phyloP scores from a whole-genome alignment of 2,797 vertebrate genomes.

The Pteronotus mesoamericanus region DNA sequence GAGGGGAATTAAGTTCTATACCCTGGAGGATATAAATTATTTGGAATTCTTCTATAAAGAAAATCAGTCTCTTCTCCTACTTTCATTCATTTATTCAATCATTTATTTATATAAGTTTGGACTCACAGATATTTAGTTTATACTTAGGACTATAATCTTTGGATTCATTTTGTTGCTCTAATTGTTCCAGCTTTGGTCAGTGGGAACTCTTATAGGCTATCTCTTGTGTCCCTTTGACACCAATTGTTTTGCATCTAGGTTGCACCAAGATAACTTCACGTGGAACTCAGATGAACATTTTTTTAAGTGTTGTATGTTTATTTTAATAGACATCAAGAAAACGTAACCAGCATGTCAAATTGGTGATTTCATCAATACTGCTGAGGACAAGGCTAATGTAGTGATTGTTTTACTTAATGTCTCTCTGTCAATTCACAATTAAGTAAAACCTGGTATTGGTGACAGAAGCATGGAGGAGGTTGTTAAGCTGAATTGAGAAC shows the following conservation, averaged over 20 bases:
- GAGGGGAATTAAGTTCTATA: not conserved
- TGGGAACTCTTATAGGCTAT: not conserved
- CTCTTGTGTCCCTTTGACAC: not conserved
- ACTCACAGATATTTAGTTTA: not conserved
- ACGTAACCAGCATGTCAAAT: not conserved
- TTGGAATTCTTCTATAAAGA: not conserved
- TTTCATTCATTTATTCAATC: not conserved
- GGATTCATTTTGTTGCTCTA: not conserved
- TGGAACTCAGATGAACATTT: not conserved
- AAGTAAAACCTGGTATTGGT: slow-evolving; percentile 1
- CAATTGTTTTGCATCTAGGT: not conserved
- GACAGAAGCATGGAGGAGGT: not conserved
- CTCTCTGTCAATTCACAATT: not conserved
- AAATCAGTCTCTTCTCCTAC: not conserved
- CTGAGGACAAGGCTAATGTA: not conserved
- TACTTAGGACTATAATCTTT: not conserved
- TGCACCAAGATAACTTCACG: slow-evolving; percentile 8
- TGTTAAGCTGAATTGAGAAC: not conserved
- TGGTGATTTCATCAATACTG: not conserved
- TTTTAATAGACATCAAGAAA: not conserved
- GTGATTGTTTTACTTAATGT: not conserved
- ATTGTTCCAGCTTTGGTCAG: not conserved
- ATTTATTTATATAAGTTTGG: not conserved
- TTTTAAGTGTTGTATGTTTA: slow-evolving; percentile 16
- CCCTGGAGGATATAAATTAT: not conserved